A percentile compares a stretch with the other conserved stretches of the same genome.
phyloP scores from a whole-genome alignment of 2,888 invertebrate species.

The Cylindroiulus punctatus region DNA sequence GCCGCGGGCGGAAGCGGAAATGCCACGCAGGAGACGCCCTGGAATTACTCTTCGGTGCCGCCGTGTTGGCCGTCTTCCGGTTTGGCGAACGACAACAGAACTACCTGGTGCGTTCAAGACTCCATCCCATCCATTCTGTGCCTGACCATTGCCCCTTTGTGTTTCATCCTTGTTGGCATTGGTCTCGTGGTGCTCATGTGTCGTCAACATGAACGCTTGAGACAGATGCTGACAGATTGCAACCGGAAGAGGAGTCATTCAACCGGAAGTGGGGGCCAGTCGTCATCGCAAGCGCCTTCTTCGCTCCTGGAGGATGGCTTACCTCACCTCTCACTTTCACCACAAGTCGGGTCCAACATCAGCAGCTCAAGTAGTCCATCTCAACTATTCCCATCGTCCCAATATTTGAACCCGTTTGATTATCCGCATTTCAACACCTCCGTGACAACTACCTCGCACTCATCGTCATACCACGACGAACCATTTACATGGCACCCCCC shows the following conservation, averaged over 20 bases:
- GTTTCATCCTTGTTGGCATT: background rate
- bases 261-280: background rate
- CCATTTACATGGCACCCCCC: background rate
- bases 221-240: background rate
- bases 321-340: background rate
- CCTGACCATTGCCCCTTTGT: background rate
- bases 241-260: background rate
- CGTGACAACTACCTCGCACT: background rate
- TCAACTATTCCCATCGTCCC: background rate
- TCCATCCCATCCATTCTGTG: slow-evolving; percentile 36
- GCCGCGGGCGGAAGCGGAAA: background rate
- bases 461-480: background rate
- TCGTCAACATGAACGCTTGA: background rate
- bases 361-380: background rate
- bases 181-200: background rate
- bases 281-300: background rate
- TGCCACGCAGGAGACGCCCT: background rate
- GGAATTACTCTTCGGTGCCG: slow-evolving; percentile 21
- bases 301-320: background rate
- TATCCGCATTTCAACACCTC: background rate
- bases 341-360: background rate
- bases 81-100: background rate
- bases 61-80: background rate
- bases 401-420: background rate
- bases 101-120: background rate